Percentiles rank a stretch among this genome's conserved stretches.
phyloP scores from a whole-genome alignment of 2,113 vertebrate genomes.

The Fukomys damarensis region DNA sequence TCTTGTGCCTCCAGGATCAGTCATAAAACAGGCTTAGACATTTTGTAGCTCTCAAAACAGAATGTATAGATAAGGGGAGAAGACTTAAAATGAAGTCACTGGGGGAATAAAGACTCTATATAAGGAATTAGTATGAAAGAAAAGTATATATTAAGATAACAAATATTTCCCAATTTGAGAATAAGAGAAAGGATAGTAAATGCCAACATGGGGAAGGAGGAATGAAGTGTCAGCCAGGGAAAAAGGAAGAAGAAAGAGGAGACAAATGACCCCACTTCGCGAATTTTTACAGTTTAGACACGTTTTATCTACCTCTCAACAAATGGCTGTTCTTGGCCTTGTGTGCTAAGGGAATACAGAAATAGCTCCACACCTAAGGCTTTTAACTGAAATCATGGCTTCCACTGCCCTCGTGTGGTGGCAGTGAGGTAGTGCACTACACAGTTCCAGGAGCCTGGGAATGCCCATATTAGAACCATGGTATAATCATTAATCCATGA shows the following conservation, averaged over 20 bases:
- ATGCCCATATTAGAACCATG: constrained; percentile 30
- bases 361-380: constrained; percentile 54
- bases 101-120: constrained; percentile 47
- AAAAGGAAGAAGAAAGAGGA: constrained; percentile 25
- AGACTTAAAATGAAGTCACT: not conserved
- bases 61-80: not conserved
- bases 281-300: constrained; percentile 61
- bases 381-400: constrained; percentile 65
- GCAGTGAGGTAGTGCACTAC: constrained; percentile 40
- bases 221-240: not conserved
- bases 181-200: not conserved
- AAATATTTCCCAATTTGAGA: constrained; percentile 26
- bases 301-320: constrained; percentile 64
- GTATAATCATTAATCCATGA: constrained; percentile 54
- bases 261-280: not conserved
- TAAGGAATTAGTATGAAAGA: constrained; percentile 50
- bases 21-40: constrained; percentile 17
- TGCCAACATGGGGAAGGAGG: constrained; percentile 8
- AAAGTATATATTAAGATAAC: constrained; percentile 23
- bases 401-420: constrained; percentile 71
- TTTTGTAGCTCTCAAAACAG: constrained; percentile 47
- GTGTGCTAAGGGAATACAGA: constrained; percentile 62
- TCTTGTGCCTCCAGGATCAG: not conserved
- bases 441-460: constrained; percentile 20
- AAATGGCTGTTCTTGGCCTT: constrained; percentile 69